Conservation (phyloP, 2,888 invertebrate genomes). For the Meta bourneti region DNA sequence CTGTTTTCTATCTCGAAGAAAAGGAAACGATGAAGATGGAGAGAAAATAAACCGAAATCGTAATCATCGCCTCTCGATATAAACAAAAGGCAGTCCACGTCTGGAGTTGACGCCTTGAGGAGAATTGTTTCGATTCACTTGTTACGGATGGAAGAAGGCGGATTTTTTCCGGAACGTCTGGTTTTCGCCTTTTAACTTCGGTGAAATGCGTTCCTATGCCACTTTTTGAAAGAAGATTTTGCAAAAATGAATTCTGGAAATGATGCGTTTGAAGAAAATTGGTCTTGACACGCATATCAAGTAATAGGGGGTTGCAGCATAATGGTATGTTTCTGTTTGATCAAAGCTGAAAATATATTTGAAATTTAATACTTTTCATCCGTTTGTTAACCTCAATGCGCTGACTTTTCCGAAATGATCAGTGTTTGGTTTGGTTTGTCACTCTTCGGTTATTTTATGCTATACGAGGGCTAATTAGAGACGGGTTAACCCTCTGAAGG, state of each 20-base stretch:
- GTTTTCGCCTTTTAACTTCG: not conserved
- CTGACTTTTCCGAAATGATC: too few relatives aligned
- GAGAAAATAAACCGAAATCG: slow-evolving; percentile 42
- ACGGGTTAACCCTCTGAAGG: too few relatives aligned
- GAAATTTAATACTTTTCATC: too few relatives aligned
- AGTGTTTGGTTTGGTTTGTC: too few relatives aligned
- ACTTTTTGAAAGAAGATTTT: not conserved
- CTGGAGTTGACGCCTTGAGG: slow-evolving; percentile 45
- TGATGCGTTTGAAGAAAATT: not conserved
- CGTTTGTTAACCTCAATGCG: too few relatives aligned
- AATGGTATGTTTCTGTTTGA: too few relatives aligned
- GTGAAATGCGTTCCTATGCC: not conserved
- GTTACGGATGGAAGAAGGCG: slow-evolving; percentile 12
- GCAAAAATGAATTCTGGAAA: not conserved
- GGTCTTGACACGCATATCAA: too few relatives aligned
- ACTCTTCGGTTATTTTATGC: too few relatives aligned
- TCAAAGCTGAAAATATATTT: too few relatives aligned
- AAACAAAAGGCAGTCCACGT: slow-evolving; percentile 18
- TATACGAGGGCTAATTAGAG: too few relatives aligned
- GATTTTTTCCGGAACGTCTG: slow-evolving; percentile 14
- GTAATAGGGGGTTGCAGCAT: too few relatives aligned
- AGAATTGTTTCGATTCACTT: slow-evolving; percentile 33
- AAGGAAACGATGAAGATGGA: slow-evolving; percentile 40
- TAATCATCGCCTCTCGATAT: slow-evolving; percentile 41
- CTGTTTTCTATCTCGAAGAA: slow-evolving; percentile 28